Evolutionary conservation across 2,113 vertebrate genomes (phyloP).

Genomic region (Apteryx owenii): DNA sequence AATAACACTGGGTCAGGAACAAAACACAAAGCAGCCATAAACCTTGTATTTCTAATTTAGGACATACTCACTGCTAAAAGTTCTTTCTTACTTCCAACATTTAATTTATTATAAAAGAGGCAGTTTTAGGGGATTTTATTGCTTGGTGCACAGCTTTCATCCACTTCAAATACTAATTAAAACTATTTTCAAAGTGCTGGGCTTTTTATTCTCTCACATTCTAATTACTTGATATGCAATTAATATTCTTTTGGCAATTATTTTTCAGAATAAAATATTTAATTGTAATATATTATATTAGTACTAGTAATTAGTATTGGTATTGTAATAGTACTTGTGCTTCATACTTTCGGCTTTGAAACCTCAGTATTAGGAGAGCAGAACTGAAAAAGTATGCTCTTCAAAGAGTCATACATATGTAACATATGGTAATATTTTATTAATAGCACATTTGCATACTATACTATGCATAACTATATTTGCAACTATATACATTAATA

Average conservation of each 20-base stretch:
- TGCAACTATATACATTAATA: neutral
- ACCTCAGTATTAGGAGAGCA: neutral
- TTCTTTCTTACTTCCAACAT: neutral
- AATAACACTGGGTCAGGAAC: slow-evolving; percentile 54
- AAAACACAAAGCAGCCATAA: slow-evolving; percentile 51
- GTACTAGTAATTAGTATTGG: neutral
- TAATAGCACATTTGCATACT: neutral
- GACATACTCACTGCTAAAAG: slow-evolving; percentile 18
- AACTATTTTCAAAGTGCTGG: neutral
- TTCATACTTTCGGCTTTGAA: neutral
- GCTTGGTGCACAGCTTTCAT: neutral
- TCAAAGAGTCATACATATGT: neutral
- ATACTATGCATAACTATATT: neutral
- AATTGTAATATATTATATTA: neutral
- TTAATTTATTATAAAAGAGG: neutral
- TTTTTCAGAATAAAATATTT: neutral
- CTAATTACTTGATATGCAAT: neutral
- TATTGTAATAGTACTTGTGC: neutral
- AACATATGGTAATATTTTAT: neutral
- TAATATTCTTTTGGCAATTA: neutral
- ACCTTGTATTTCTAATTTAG: slow-evolving; percentile 27
- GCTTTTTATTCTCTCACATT: neutral
- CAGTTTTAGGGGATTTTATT: neutral
- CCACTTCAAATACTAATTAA: neutral
- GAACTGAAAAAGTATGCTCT: neutral